Percentiles rank a stretch among this genome's conserved stretches.
Evolutionary conservation across 64 coral and sea anemone species (phyloP).

Genomic region (Montipora cactus): DNA sequence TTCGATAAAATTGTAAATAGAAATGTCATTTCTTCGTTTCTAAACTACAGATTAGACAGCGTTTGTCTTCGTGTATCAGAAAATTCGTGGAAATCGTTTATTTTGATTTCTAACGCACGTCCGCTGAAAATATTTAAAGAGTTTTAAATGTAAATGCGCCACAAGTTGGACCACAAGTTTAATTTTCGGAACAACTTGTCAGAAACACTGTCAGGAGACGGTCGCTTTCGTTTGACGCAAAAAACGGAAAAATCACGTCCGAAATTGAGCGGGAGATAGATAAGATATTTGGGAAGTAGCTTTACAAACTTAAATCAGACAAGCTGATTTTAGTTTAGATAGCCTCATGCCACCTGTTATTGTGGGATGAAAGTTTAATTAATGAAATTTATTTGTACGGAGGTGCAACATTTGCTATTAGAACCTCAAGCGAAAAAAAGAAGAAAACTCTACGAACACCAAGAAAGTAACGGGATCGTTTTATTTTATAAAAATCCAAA

Average conservation of each 20-base stretch:
- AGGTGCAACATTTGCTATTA: not conserved
- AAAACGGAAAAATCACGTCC: not conserved
- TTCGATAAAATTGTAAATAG: conserved; percentile 30
- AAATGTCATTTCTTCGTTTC: conserved; percentile 12
- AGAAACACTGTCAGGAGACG: not conserved
- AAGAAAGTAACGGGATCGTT: not conserved
- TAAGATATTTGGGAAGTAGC: not conserved
- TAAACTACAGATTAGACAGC: not conserved
- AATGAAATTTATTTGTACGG: conserved; percentile 44
- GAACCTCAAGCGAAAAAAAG: not conserved
- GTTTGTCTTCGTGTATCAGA: not conserved
- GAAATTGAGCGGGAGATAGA: not conserved
- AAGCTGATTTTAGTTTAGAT: conserved; percentile 11
- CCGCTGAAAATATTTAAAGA: not conserved
- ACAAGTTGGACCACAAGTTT: not conserved
- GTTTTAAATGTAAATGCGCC: not conserved
- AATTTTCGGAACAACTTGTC: conserved; percentile 15
- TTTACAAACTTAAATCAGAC: conserved; percentile 36
- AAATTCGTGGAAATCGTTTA: not conserved
- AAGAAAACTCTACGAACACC: not conserved
- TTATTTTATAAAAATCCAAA: not conserved
- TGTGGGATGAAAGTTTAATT: conserved; percentile 46
- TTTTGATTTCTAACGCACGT: not conserved
- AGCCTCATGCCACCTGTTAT: conserved; percentile 24
- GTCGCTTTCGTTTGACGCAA: not conserved